These are phyloP conservation scores for Pterostichus madidus DNA, from an alignment of 2,888 invertebrate genomes.

Conservation along the genomic window DNA sequence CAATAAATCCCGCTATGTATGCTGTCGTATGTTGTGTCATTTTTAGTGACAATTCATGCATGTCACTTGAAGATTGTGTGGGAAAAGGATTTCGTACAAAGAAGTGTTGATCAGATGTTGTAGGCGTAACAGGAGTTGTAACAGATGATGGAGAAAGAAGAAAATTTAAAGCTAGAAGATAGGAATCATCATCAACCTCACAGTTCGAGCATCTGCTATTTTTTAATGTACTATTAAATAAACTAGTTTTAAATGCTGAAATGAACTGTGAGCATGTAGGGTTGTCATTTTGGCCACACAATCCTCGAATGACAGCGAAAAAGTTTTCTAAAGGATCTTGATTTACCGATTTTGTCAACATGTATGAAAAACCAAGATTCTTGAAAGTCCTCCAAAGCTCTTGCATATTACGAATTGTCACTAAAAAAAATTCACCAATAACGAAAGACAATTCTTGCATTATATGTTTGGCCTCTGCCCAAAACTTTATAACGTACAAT, in stretches of 20 bases:
- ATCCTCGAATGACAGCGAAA: background rate
- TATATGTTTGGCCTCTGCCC: slow-evolving; percentile 14
- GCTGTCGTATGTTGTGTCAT: no score
- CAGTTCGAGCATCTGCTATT: slow-evolving; percentile 13
- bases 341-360: background rate
- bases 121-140: no score
- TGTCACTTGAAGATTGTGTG: no score
- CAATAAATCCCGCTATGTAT: no score
- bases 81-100: no score
- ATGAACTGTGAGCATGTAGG: slow-evolving; percentile 22
- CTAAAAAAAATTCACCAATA: background rate
- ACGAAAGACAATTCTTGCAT: background rate
- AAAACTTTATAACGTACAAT: no score
- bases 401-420: background rate
- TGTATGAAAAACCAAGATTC: background rate
- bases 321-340: slow-evolving; percentile 6
- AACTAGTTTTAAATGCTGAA: slow-evolving; percentile 3
- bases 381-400: slow-evolving; percentile 5
- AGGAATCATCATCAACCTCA: slow-evolving; percentile 6
- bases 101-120: no score
- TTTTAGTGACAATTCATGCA: no score
- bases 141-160: no score
- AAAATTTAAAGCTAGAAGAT: no score
- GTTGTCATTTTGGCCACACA: background rate
- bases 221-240: background rate